Conservation (phyloP, 2,797 vertebrate species). For the Aldrovandia affinis region DNA sequence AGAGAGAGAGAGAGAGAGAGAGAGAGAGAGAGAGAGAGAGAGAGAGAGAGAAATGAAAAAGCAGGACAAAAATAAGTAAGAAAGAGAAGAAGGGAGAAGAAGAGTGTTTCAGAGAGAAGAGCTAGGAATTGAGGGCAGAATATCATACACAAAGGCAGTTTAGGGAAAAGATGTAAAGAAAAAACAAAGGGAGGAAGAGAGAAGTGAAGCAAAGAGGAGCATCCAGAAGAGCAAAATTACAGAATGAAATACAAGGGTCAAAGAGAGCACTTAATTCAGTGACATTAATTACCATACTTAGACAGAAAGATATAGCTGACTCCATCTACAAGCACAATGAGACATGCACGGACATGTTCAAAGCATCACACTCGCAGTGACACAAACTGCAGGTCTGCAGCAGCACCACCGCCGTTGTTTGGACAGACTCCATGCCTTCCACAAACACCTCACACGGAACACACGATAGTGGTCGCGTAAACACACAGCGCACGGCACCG, state of each 20-base stretch:
- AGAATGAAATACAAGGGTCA: neutral
- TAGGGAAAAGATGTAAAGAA: neutral
- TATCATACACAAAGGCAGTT: neutral
- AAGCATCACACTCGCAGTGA: neutral
- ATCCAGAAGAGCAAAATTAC: neutral
- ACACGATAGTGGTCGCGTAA: neutral
- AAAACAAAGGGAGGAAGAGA: neutral
- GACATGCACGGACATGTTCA: neutral
- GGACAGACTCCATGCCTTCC: neutral
- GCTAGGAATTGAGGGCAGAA: constrained; percentile 39
- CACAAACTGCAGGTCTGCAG: too few relatives aligned
- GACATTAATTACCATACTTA: neutral
- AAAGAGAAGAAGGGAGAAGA: too few relatives aligned
- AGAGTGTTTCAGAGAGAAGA: neutral
- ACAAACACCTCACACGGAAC: neutral
- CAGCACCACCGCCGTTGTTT: neutral
- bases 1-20: constrained; percentile 53
- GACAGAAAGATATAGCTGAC: neutral
- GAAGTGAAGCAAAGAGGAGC: neutral
- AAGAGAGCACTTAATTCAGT: neutral
- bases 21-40: constrained; percentile 37
- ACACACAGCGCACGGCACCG: neutral
- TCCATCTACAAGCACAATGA: neutral
- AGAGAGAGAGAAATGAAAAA: neutral
- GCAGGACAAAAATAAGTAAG: too few relatives aligned